A percentile compares a stretch with the other conserved stretches of the same genome.
These are phyloP conservation scores for Sphaerophoria rueppellii DNA, from an alignment of 2,888 invertebrate genomes.

Conservation along the genomic window DNA sequence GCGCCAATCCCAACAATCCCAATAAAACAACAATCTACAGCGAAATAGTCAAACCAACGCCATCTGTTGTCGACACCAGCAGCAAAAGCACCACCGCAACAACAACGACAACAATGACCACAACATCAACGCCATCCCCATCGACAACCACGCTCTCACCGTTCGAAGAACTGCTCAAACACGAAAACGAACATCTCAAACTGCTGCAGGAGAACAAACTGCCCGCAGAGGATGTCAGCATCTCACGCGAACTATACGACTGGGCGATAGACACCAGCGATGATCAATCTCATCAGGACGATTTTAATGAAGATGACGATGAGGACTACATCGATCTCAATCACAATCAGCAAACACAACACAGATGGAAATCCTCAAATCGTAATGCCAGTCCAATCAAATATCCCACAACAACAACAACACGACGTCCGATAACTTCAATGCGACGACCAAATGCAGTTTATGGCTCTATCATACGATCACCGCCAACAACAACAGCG, in stretches of 20 bases:
- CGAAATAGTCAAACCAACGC: conserved; percentile 38
- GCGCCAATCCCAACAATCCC: conserved; percentile 73
- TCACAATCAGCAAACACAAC: conserved; percentile 33
- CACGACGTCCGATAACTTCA: conserved; percentile 50
- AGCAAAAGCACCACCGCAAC: conserved; percentile 28
- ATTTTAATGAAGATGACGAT: conserved; percentile 26
- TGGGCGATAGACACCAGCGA: conserved; percentile 65
- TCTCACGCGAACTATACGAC: conserved; percentile 74
- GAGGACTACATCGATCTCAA: conserved; percentile 46
- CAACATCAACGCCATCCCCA: conserved; percentile 42
- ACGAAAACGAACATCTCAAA: conserved; percentile 65
- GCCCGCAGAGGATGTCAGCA: conserved; percentile 77
- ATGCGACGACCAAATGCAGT: conserved; percentile 57
- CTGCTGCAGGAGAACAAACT: conserved; percentile 76
- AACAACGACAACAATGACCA: conserved; percentile 25
- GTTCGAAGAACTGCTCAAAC: conserved; percentile 59
- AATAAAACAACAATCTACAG: conserved; percentile 58
- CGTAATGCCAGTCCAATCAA: conserved; percentile 70
- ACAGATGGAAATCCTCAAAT: conserved; percentile 73
- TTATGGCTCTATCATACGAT: conserved; percentile 61
- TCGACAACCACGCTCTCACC: conserved; percentile 47
- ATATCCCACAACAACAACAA: conserved; percentile 48
- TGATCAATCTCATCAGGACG: conserved; percentile 35
- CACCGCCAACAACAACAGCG: conserved; percentile 55
- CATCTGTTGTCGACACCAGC: conserved; percentile 33